A percentile compares a stretch with the other conserved stretches of the same genome.
phyloP scores from a whole-genome alignment of 2,113 vertebrate species.

The Choloepus hoffmanni region DNA sequence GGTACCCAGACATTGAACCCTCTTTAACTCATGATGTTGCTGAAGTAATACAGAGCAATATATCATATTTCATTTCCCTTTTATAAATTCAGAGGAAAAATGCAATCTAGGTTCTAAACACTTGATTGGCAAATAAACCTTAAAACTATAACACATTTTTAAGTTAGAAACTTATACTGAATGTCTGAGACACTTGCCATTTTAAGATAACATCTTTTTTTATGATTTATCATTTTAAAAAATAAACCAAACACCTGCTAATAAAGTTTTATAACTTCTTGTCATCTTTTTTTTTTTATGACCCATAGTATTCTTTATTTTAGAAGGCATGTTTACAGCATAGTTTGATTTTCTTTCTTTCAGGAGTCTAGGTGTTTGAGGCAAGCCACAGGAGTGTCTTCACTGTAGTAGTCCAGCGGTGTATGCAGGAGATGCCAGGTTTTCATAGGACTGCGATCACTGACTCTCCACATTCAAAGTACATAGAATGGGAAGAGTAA shows the following conservation, averaged over 20 bases:
- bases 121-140: background rate
- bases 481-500: background rate
- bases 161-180: slow-evolving; percentile 37
- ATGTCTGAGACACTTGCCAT: slow-evolving; percentile 31
- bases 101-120: slow-evolving; percentile 24
- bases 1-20: slow-evolving; percentile 17
- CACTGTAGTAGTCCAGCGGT: background rate
- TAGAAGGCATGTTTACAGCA: background rate
- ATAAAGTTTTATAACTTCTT: slow-evolving; percentile 44
- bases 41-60: slow-evolving; percentile 19
- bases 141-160: slow-evolving; percentile 20
- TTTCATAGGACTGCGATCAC: background rate
- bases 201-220: slow-evolving; percentile 36
- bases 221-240: slow-evolving; percentile 43
- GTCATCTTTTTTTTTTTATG: slow-evolving; percentile 31
- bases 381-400: background rate
- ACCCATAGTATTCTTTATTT: slow-evolving; percentile 39
- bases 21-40: slow-evolving; percentile 14
- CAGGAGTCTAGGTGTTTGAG: background rate
- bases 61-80: slow-evolving; percentile 47
- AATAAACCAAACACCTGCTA: background rate
- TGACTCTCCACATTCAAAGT: background rate
- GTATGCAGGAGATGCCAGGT: background rate
- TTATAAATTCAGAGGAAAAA: slow-evolving; percentile 9
- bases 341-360: slow-evolving; percentile 12